phyloP scores from a whole-genome alignment of 2,797 vertebrate species.

The Argyrosomus regius region DNA sequence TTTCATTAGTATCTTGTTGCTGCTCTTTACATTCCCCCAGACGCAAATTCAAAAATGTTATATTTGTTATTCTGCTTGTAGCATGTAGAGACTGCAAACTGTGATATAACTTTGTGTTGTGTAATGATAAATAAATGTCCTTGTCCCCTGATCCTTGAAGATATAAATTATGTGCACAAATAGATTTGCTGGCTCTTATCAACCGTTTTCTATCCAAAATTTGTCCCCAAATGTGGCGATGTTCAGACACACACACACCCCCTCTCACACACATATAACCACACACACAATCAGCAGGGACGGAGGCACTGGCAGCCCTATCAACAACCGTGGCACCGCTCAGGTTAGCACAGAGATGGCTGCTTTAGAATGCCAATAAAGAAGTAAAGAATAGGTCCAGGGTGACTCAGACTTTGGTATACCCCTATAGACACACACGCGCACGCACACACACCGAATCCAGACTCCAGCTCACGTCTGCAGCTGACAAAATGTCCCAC shows the following conservation, averaged over 20 bases:
- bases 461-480: conserved; percentile 59
- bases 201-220: conserved; percentile 8
- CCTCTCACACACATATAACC: not conserved
- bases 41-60: too few relatives aligned
- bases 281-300: conserved; percentile 20
- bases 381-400: conserved; percentile 54
- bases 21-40: too few relatives aligned
- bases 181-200: not conserved
- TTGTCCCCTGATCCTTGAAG: not conserved
- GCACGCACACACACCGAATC: conserved; percentile 23
- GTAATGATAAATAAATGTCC: too few relatives aligned
- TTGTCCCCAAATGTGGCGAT: not conserved
- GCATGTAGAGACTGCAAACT: too few relatives aligned
- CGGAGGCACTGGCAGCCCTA: conserved; percentile 36
- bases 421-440: conserved; percentile 16
- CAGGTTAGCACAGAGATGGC: conserved; percentile 48
- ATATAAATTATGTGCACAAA: not conserved
- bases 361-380: conserved; percentile 66
- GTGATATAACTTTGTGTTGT: too few relatives aligned
- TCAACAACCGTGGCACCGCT: conserved; percentile 39
- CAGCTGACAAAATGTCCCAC: conserved; percentile 72
- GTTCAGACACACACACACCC: not conserved
- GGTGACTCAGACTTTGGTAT: conserved; percentile 60
- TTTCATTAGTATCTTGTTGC: too few relatives aligned
- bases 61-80: too few relatives aligned